Conservation (phyloP, 2,797 vertebrate species). For the Typhlichthys eigenmanni region DNA sequence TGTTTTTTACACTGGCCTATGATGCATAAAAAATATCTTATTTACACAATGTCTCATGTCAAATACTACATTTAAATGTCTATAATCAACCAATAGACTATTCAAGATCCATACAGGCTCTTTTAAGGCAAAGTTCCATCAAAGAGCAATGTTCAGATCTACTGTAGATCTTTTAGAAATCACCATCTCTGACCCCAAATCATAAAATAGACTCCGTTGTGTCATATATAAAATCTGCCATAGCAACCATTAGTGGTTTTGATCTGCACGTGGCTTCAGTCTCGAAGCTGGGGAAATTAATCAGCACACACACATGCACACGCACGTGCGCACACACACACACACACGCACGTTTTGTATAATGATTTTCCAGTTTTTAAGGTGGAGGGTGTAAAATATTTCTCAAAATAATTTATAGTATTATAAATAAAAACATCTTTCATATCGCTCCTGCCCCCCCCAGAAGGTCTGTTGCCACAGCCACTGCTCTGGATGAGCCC, state of each 20-base stretch:
- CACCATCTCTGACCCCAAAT: slow-evolving; percentile 76
- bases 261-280: slow-evolving; percentile 50
- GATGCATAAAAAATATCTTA: slow-evolving; percentile 81
- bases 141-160: slow-evolving; percentile 75
- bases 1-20: no score
- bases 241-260: slow-evolving; percentile 67
- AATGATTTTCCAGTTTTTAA: slow-evolving; percentile 85
- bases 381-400: slow-evolving; percentile 85
- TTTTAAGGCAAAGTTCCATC: slow-evolving; percentile 98
- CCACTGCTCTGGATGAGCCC: neutral
- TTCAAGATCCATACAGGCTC: slow-evolving; percentile 88
- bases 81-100: slow-evolving; percentile 84
- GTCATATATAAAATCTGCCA: slow-evolving; percentile 70
- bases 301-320: neutral
- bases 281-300: slow-evolving; percentile 41
- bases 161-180: slow-evolving; percentile 75
- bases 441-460: slow-evolving; percentile 65
- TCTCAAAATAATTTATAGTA: slow-evolving; percentile 96
- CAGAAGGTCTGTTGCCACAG: no score
- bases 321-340: neutral
- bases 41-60: slow-evolving; percentile 87
- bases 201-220: slow-evolving; percentile 77
- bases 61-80: slow-evolving; percentile 72
- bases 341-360: slow-evolving; percentile 66
- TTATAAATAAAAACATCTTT: slow-evolving; percentile 84